These are phyloP conservation scores for Punctoribates punctum DNA, from an alignment of 2,888 invertebrate species.

Conservation along the genomic window DNA sequence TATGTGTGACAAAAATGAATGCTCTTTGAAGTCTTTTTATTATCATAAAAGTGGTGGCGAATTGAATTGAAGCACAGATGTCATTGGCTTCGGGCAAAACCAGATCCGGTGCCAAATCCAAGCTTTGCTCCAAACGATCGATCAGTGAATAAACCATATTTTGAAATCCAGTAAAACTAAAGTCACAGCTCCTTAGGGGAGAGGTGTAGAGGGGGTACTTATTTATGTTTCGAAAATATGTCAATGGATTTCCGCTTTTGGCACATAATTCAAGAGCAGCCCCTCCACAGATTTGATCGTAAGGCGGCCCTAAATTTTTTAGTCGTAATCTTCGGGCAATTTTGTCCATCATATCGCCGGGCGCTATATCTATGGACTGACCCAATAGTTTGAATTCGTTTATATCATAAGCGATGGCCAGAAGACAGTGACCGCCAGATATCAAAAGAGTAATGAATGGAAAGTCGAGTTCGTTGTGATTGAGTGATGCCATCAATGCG, in stretches of 20 bases:
- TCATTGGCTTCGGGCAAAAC: conserved; percentile 56
- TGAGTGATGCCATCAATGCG: conserved; percentile 68
- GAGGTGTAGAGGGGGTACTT: conserved; percentile 58
- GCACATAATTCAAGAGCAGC: conserved; percentile 79
- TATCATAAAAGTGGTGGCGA: conserved; percentile 70
- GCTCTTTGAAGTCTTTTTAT: conserved; percentile 77
- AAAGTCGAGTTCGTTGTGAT: conserved; percentile 61
- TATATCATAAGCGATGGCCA: conserved; percentile 57
- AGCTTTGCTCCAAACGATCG: not conserved
- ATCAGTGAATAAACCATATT: not conserved
- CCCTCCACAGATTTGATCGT: conserved; percentile 73
- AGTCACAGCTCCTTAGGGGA: conserved; percentile 72
- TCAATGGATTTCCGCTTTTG: conserved; percentile 62
- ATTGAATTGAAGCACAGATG: conserved; percentile 79
- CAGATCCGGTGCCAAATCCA: conserved; percentile 46
- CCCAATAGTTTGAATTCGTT: conserved; percentile 77
- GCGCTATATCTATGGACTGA: conserved; percentile 73
- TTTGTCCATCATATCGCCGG: conserved; percentile 93
- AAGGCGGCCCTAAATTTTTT: conserved; percentile 66
- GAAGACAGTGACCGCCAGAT: conserved; percentile 83
- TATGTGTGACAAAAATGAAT: conserved; percentile 64
- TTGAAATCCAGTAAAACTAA: conserved; percentile 78
- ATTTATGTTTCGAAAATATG: conserved; percentile 63
- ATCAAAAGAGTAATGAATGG: conserved; percentile 84
- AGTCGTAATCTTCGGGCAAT: conserved; percentile 77